These are phyloP conservation scores for Corythornis vintsioides DNA, from an alignment of 2,113 vertebrate genomes.

Conservation along the genomic window DNA sequence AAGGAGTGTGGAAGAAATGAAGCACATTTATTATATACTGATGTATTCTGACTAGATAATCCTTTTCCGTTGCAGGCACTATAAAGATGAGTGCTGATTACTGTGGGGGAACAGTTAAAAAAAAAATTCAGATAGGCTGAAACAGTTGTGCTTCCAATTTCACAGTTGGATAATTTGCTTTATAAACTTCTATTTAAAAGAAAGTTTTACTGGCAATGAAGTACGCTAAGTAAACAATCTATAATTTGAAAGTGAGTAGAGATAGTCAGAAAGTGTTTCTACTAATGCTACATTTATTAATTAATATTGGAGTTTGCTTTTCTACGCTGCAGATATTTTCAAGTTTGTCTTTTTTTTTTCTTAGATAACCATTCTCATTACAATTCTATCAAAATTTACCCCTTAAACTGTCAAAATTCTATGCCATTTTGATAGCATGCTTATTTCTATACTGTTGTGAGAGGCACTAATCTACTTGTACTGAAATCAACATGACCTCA, in stretches of 20 bases:
- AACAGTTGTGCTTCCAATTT: constrained; percentile 75
- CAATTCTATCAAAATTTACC: not conserved
- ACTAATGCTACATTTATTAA: not conserved
- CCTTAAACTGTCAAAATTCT: not conserved
- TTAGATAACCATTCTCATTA: not conserved
- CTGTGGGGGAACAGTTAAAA: constrained; percentile 39
- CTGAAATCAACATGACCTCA: not conserved
- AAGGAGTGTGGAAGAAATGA: constrained; percentile 77
- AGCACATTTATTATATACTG: constrained; percentile 79
- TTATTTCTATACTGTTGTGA: not conserved
- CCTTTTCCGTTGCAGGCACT: constrained; percentile 72
- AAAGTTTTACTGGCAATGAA: constrained; percentile 67
- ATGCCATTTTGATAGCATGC: not conserved
- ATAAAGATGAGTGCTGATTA: constrained; percentile 73
- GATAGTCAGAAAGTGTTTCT: not conserved
- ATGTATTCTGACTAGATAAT: constrained; percentile 78
- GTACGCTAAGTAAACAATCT: constrained; percentile 60
- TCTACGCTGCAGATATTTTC: not conserved
- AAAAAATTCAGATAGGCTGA: constrained; percentile 64
- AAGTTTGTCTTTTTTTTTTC: not conserved
- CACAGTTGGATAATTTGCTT: constrained; percentile 76
- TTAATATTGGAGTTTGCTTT: not conserved
- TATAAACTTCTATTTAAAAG: constrained; percentile 75
- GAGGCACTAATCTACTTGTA: not conserved
- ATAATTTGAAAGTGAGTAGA: constrained; percentile 35